Percentiles rank a stretch among this genome's conserved stretches.
Conservation (phyloP, 2,113 vertebrate species). For the Melierax canorus region DNA sequence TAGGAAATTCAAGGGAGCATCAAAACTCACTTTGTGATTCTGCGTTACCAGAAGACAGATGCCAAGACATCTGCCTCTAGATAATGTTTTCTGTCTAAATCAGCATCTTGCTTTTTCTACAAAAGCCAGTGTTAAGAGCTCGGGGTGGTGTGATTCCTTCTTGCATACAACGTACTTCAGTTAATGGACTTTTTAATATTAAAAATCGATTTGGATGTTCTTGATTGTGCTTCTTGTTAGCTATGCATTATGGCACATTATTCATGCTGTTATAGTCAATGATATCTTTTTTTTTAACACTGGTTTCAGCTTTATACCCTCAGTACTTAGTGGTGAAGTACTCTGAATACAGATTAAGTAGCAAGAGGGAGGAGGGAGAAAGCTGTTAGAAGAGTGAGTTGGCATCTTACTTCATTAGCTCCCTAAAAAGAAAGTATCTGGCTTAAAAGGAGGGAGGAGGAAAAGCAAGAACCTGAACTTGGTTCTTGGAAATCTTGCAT, state of each 20-base stretch:
- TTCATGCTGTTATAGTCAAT: not conserved
- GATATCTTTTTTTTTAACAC: not conserved
- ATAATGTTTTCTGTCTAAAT: not conserved
- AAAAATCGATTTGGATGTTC: not conserved
- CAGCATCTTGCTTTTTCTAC: not conserved
- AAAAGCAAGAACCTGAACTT: not conserved
- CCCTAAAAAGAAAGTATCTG: not conserved
- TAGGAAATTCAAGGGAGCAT: not conserved
- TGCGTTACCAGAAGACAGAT: not conserved
- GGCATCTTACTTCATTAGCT: not conserved
- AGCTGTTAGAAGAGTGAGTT: not conserved
- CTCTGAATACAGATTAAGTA: not conserved
- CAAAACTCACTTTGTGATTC: not conserved
- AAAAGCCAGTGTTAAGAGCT: not conserved
- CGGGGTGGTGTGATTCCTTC: not conserved
- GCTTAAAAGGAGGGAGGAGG: not conserved
- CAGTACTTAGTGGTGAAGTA: not conserved
- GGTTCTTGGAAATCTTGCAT: not conserved
- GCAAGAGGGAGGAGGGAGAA: not conserved
- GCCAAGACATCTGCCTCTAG: not conserved
- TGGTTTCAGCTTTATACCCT: not conserved
- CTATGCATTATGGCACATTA: not conserved
- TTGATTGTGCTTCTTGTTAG: not conserved
- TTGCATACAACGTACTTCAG: not conserved
- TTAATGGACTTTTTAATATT: not conserved